These are phyloP conservation scores for Ceratitis capitata DNA, from an alignment of 1,140 invertebrate species.

Conservation along the genomic window DNA sequence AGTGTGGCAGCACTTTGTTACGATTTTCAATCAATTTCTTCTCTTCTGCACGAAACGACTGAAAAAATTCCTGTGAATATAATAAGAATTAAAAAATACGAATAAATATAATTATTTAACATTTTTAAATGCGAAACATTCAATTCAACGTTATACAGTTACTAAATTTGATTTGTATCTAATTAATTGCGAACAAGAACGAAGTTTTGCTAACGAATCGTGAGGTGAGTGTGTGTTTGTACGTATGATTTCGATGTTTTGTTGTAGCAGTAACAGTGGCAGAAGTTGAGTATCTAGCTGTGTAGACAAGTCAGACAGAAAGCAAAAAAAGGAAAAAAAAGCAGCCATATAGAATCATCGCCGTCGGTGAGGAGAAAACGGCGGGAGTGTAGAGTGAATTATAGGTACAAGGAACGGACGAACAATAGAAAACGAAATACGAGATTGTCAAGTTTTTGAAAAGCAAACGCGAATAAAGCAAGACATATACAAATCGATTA, in stretches of 20 bases:
- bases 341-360: neutral
- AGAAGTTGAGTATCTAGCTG: neutral
- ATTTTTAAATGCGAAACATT: slow-evolving; percentile 19
- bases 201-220: slow-evolving; percentile 33
- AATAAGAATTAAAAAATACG: slow-evolving; percentile 30
- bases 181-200: slow-evolving; percentile 32
- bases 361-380: neutral
- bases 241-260: neutral
- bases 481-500: slow-evolving; percentile 14
- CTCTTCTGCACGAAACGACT: slow-evolving; percentile 39
- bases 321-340: no score
- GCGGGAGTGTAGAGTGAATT: neutral
- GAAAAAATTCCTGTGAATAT: slow-evolving; percentile 40
- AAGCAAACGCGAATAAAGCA: slow-evolving; percentile 12
- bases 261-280: neutral
- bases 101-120: slow-evolving; percentile 32
- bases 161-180: slow-evolving; percentile 24
- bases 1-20: slow-evolving; percentile 15
- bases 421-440: slow-evolving; percentile 21
- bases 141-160: slow-evolving; percentile 4
- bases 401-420: slow-evolving; percentile 3
- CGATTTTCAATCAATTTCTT: slow-evolving; percentile 30
- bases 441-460: slow-evolving; percentile 12
- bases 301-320: neutral
- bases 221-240: slow-evolving; percentile 20